phyloP scores from a whole-genome alignment of 2,113 vertebrate species.

The Alligator mississippiensis region DNA sequence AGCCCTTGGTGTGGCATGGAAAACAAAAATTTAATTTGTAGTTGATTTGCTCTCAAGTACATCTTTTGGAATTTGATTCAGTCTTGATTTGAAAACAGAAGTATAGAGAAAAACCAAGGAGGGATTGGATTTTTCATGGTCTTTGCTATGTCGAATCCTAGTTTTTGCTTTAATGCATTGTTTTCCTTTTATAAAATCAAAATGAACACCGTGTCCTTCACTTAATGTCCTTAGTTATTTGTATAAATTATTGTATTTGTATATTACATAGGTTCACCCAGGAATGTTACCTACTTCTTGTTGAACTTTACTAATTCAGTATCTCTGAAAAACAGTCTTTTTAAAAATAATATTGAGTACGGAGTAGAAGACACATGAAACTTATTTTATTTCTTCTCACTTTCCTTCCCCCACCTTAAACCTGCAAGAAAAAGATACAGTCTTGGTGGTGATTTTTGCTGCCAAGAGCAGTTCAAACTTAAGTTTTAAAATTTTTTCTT shows the following conservation, averaged over 20 bases:
- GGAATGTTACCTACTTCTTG: neutral
- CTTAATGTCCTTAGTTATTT: neutral
- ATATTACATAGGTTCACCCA: neutral
- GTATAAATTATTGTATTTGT: neutral
- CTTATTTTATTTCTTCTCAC: too few species aligned
- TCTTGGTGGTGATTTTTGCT: neutral
- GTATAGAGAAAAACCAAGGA: neutral
- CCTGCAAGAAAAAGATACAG: neutral
- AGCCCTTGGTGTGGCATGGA: too few species aligned
- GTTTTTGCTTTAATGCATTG: neutral
- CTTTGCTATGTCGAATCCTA: neutral
- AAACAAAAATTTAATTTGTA: too few species aligned
- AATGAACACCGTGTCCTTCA: neutral
- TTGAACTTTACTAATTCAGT: neutral
- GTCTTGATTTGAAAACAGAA: too few species aligned
- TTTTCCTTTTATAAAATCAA: too few species aligned
- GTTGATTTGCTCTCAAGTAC: too few species aligned
- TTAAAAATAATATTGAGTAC: too few species aligned
- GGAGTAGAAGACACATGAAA: too few species aligned
- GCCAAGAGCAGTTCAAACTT: slow-evolving; percentile 10
- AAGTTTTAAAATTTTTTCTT: neutral
- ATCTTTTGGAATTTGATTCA: too few species aligned
- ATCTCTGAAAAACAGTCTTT: too few species aligned
- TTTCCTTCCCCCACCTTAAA: too few species aligned
- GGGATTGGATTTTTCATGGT: neutral